Conservation (phyloP, 1,140 invertebrate genomes). For the Ceratina calcarata region DNA sequence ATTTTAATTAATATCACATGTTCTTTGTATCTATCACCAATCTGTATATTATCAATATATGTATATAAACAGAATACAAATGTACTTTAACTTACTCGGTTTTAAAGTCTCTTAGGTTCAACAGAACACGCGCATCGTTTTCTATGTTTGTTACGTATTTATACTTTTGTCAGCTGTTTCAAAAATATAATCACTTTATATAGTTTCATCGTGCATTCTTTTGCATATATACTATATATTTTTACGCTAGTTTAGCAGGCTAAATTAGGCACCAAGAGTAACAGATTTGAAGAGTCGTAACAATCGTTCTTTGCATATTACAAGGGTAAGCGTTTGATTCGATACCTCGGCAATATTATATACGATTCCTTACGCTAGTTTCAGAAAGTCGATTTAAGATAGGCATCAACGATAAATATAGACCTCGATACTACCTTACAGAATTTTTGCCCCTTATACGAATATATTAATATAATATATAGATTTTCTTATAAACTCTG, state of each 20-base stretch:
- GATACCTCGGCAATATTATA: slow-evolving; percentile 32
- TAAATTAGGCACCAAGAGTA: slow-evolving; percentile 53
- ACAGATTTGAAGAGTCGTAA: slow-evolving; percentile 52
- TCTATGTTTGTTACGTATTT: slow-evolving; percentile 61
- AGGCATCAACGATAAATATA: slow-evolving; percentile 54
- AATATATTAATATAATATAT: slow-evolving; percentile 55
- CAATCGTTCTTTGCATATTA: slow-evolving; percentile 63
- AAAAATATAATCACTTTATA: slow-evolving; percentile 55
- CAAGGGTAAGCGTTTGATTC: slow-evolving; percentile 39
- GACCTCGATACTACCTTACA: slow-evolving; percentile 55
- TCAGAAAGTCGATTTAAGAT: slow-evolving; percentile 49
- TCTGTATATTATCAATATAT: slow-evolving; percentile 71
- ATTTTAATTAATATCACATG: slow-evolving; percentile 74
- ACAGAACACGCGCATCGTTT: slow-evolving; percentile 74
- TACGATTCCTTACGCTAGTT: slow-evolving; percentile 57
- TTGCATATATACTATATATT: slow-evolving; percentile 16
- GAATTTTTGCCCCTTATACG: slow-evolving; percentile 69
- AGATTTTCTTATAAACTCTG: slow-evolving; percentile 59
- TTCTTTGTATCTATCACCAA: slow-evolving; percentile 71
- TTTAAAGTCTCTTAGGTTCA: slow-evolving; percentile 51
- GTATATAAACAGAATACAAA: slow-evolving; percentile 73
- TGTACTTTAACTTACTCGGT: slow-evolving; percentile 58
- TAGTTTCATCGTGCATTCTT: slow-evolving; percentile 40
- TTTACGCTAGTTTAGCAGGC: slow-evolving; percentile 51
- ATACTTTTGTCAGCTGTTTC: slow-evolving; percentile 56